These are phyloP conservation scores for Paragorgia papillata DNA, from an alignment of 92 coral and sea anemone species.

Conservation along the genomic window DNA sequence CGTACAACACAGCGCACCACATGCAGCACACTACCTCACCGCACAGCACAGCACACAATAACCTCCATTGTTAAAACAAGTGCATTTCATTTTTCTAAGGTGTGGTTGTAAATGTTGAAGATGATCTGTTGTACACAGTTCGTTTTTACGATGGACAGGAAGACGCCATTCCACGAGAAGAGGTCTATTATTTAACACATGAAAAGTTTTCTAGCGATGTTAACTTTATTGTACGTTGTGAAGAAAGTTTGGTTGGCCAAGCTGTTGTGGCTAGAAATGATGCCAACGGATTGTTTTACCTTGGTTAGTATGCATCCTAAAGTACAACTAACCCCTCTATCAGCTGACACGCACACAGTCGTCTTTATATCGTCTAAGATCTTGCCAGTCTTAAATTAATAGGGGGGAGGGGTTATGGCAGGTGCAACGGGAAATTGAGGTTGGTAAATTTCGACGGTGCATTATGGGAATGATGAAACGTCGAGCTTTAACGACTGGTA, in stretches of 20 bases:
- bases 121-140: slow-evolving; percentile 63
- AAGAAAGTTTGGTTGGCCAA: slow-evolving; percentile 92
- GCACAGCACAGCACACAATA: too few relatives aligned
- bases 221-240: slow-evolving; percentile 84
- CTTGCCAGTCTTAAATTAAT: too few relatives aligned
- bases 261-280: slow-evolving; percentile 98
- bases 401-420: too few relatives aligned
- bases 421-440: too few relatives aligned
- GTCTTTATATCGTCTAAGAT: too few relatives aligned
- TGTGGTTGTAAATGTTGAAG: slow-evolving; percentile 66
- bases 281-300: slow-evolving; percentile 83
- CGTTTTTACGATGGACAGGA: slow-evolving; percentile 97
- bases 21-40: too few relatives aligned
- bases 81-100: slow-evolving; percentile 41
- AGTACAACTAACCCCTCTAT: background rate
- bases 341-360: background rate
- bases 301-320: slow-evolving; percentile 62
- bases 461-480: too few relatives aligned
- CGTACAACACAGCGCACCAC: too few relatives aligned
- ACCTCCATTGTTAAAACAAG: too few relatives aligned
- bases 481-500: too few relatives aligned
- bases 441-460: background rate
- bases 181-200: slow-evolving; percentile 72
- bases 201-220: slow-evolving; percentile 93
- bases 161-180: slow-evolving; percentile 90